A percentile compares a stretch with the other conserved stretches of the same genome.
Conservation (phyloP, 1,140 invertebrate genomes). For the Bombus vancouverensis region DNA sequence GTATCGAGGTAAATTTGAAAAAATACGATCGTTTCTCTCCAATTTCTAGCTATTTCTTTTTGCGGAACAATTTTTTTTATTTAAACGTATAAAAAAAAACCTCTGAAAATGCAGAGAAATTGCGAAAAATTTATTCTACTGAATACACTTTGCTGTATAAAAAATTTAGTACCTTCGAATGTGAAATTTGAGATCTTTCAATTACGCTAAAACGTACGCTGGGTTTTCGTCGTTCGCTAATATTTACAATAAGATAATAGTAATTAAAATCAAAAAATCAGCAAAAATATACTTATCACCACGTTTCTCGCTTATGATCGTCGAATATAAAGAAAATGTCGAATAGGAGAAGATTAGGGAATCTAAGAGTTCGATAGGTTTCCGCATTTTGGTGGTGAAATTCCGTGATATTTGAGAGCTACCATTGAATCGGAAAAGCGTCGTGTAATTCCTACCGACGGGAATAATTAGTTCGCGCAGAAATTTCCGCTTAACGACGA, state of each 20-base stretch:
- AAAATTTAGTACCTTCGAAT: background rate
- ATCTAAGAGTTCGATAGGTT: background rate
- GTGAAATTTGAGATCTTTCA: background rate
- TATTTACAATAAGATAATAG: background rate
- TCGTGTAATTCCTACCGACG: conserved; percentile 52
- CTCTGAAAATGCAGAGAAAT: background rate
- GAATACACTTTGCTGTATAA: background rate
- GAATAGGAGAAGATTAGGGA: background rate
- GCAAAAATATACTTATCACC: background rate
- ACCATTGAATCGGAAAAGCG: conserved; percentile 56
- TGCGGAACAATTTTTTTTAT: background rate
- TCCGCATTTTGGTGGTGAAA: background rate
- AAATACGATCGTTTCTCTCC: background rate
- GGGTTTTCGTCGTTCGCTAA: background rate
- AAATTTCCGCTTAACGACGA: conserved; percentile 64
- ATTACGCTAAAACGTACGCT: background rate
- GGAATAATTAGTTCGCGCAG: conserved; percentile 58
- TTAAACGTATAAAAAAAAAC: background rate
- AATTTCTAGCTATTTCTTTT: background rate
- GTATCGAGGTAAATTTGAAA: background rate
- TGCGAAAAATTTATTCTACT: background rate
- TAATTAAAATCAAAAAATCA: background rate
- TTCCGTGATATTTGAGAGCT: conserved; percentile 37
- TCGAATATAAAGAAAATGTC: no score
- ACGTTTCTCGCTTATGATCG: background rate